Percentiles rank a stretch among this genome's conserved stretches.
Conservation (phyloP, 2,113 vertebrate genomes). For the Chloroceryle aenea region DNA sequence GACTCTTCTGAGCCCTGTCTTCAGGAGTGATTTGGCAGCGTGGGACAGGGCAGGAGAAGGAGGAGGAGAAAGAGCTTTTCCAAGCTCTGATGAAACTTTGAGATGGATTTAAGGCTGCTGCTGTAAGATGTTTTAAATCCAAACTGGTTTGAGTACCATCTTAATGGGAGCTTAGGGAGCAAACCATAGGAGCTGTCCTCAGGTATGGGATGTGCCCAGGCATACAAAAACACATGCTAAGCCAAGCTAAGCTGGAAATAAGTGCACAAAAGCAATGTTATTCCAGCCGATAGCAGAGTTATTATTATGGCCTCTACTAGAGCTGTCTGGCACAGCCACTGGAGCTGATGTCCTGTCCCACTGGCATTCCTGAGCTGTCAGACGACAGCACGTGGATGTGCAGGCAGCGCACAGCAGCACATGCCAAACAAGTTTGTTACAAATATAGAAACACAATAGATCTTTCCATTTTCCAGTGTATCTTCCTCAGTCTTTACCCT, state of each 20-base stretch:
- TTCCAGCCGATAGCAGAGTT: not conserved
- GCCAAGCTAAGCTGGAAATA: not conserved
- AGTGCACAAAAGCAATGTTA: not conserved
- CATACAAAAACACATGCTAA: not conserved
- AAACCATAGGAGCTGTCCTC: not conserved
- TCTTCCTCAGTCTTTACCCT: not conserved
- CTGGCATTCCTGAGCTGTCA: not conserved
- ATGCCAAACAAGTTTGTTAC: not conserved
- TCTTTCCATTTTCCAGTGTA: not conserved
- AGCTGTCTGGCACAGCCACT: not conserved
- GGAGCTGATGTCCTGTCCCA: not conserved
- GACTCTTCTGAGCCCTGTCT: not conserved
- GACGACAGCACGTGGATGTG: not conserved
- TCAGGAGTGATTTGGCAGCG: not conserved
- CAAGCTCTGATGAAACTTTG: not conserved
- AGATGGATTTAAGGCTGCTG: not conserved
- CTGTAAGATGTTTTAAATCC: not conserved
- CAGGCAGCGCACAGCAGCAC: not conserved
- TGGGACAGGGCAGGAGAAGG: fast-evolving
- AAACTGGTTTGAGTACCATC: not conserved
- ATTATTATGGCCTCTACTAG: not conserved
- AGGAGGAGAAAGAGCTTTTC: not conserved
- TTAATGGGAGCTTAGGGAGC: not conserved
- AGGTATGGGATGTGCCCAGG: not conserved
- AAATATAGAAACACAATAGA: not conserved